Evolutionary conservation across 2,113 vertebrate species (phyloP).

Genomic region (Argyrosomus japonicus): DNA sequence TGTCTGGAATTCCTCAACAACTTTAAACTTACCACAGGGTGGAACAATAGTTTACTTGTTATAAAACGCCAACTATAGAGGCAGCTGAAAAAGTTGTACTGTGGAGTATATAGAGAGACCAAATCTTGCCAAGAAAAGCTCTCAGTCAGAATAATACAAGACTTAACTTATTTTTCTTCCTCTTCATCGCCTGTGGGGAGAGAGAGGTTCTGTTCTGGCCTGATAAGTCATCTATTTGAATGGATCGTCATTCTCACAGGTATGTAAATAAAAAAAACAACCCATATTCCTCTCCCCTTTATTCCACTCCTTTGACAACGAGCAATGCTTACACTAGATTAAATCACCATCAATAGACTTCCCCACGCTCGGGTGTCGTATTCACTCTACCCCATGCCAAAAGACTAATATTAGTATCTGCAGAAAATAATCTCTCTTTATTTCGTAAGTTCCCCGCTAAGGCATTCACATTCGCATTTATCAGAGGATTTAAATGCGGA

Average conservation of each 20-base stretch:
- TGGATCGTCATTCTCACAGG: slow-evolving; percentile 77
- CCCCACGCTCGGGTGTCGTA: slow-evolving; percentile 76
- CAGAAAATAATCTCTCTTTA: slow-evolving; percentile 86
- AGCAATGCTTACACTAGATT: slow-evolving; percentile 81
- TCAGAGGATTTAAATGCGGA: slow-evolving; percentile 87
- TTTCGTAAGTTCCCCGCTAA: slow-evolving; percentile 82
- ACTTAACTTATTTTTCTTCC: slow-evolving; percentile 77
- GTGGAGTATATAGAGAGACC: slow-evolving; percentile 1
- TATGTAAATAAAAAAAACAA: slow-evolving; percentile 79
- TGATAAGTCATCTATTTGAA: slow-evolving; percentile 83
- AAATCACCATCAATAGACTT: slow-evolving; percentile 81
- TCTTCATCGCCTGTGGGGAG: slow-evolving; percentile 71
- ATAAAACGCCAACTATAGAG: slow-evolving; percentile 11
- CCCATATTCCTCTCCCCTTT: slow-evolving; percentile 68
- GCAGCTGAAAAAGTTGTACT: slow-evolving; percentile 60
- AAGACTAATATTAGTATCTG: slow-evolving; percentile 88
- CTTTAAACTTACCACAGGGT: slow-evolving; percentile 6
- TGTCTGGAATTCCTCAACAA: slow-evolving; percentile 17
- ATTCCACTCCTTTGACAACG: slow-evolving; percentile 74
- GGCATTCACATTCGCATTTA: slow-evolving; percentile 83
- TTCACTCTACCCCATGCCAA: slow-evolving; percentile 79
- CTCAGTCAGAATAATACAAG: slow-evolving; percentile 62
- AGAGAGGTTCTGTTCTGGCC: slow-evolving; percentile 78
- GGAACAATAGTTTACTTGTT: slow-evolving; percentile 46
- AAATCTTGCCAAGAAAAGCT: slow-evolving; percentile 47